Base-by-base conservation (phyloP, 2,113 vertebrate genomes). In the Misgurnus anguillicaudatus region DNA sequence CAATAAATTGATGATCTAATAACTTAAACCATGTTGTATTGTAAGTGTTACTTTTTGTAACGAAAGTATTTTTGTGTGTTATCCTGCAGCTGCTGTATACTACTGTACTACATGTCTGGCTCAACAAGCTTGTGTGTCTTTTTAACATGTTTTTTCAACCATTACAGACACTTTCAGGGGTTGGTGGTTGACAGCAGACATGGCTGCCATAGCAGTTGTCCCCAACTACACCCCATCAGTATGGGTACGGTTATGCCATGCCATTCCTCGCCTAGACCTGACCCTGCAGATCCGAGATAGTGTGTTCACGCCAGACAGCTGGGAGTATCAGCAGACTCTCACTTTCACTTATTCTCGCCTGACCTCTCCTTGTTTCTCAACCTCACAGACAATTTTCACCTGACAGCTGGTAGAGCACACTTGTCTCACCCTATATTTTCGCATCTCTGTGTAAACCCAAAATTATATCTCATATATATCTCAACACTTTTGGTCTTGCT, bases 241-340 rank as follows among this genome's bases (percentile, higher is more conserved):
- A 65, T 94, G 93, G 93, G 93, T 94, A 82, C 88, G 88, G 63
- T 14, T 94, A 86, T 93, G 93, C 84, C 93, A 94, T 41, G 90
- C 91, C 76, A 87, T 94, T 21, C 93, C 93, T 48, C 91, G 92
- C 80, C 83, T 93, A 86, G 92, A 93, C 89, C 86, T 94, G 85
- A 86, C 85, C 87, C 90, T 94, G 90, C 90, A 92, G 87, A 92
- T 90, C 88, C 89, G 89, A 85, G 91, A 92, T 89, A 93, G 90
- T 81, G 1, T 82, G 61, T 94, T 94, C 78, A 86, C 87, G n/a
- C 93, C 93, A 0, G 91, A 92, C 87, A 93, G 92, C 88, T 94
- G 93, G 93, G 93, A 93, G 82, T 94, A 94, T 85, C 93, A 94
- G 88, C 93, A 94, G 93, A 47, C n/a, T 62, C 68, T 76, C 63